Evolutionary conservation across 2,113 vertebrate species (phyloP).

Genomic region (Suricata suricatta): DNA sequence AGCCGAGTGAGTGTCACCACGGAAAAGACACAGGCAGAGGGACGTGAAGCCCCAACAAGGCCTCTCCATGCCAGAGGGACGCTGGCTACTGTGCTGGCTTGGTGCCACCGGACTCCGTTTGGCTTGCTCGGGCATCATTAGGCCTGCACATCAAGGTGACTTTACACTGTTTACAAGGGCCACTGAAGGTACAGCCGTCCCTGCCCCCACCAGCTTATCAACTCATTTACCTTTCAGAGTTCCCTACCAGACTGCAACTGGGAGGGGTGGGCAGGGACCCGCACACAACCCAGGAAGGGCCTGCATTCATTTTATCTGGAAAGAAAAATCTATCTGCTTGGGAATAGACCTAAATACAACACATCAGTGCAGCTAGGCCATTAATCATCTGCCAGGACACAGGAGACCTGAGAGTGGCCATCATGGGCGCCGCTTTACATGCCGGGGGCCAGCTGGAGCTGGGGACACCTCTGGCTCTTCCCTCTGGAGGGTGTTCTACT

Average conservation of each 20-base stretch:
- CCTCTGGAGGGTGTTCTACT: background rate
- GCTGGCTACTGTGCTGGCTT: background rate
- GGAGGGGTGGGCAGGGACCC: background rate
- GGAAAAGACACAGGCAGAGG: background rate
- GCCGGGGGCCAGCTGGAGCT: background rate
- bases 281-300: background rate
- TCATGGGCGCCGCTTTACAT: background rate
- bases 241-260: background rate
- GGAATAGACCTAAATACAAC: slow-evolving; percentile 50
- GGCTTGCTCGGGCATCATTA: slow-evolving; percentile 1
- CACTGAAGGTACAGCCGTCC: background rate
- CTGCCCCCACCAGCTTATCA: slow-evolving; percentile 56
- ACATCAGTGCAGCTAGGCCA: background rate
- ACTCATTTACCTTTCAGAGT: slow-evolving; percentile 63
- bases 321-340: slow-evolving; percentile 66
- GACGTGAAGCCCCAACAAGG: background rate
- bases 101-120: background rate
- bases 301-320: slow-evolving; percentile 52
- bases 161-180: slow-evolving; percentile 71
- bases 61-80: background rate
- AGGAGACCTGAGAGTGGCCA: background rate
- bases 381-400: slow-evolving; percentile 52
- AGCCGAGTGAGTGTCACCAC: background rate
- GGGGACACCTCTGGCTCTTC: background rate
- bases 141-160: slow-evolving; percentile 76